These are phyloP conservation scores for Verasper variegatus DNA, from an alignment of 2,113 vertebrate genomes.

Conservation along the genomic window DNA sequence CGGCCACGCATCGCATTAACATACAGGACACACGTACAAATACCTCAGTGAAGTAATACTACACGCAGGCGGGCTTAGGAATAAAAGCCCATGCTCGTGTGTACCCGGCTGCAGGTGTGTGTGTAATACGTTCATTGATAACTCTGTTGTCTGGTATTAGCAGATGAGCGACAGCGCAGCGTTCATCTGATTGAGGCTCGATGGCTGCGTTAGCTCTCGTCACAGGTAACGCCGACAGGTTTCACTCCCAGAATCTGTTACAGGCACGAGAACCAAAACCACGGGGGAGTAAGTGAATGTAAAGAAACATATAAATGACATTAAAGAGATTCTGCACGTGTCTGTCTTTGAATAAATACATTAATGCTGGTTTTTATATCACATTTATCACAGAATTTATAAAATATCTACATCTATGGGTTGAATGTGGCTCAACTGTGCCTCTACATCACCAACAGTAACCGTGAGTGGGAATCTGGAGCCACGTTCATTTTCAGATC, in stretches of 20 bases:
- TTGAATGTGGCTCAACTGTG: too few species aligned
- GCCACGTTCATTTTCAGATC: too few species aligned
- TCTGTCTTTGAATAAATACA: too few species aligned
- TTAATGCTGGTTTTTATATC: too few species aligned
- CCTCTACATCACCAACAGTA: too few species aligned
- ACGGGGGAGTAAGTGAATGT: conserved; percentile 2
- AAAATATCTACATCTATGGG: too few species aligned
- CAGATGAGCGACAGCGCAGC: conserved; percentile 61
- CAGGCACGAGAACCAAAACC: conserved; percentile 39
- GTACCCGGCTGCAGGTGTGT: conserved; percentile 29
- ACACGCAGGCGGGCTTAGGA: neutral
- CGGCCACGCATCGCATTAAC: neutral
- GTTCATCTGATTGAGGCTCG: conserved; percentile 41
- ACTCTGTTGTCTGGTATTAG: conserved; percentile 65
- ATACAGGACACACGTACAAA: neutral
- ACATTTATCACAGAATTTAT: too few species aligned
- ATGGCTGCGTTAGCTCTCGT: conserved; percentile 31
- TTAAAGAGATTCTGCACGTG: too few species aligned
- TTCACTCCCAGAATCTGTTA: conserved; percentile 62
- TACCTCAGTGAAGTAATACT: neutral
- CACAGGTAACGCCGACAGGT: conserved; percentile 68
- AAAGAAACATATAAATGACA: neutral
- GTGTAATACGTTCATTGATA: conserved; percentile 66
- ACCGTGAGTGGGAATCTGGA: too few species aligned
- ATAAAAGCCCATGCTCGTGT: neutral